phyloP scores from a whole-genome alignment of 2,113 vertebrate genomes.

The Trogon surrucura region DNA sequence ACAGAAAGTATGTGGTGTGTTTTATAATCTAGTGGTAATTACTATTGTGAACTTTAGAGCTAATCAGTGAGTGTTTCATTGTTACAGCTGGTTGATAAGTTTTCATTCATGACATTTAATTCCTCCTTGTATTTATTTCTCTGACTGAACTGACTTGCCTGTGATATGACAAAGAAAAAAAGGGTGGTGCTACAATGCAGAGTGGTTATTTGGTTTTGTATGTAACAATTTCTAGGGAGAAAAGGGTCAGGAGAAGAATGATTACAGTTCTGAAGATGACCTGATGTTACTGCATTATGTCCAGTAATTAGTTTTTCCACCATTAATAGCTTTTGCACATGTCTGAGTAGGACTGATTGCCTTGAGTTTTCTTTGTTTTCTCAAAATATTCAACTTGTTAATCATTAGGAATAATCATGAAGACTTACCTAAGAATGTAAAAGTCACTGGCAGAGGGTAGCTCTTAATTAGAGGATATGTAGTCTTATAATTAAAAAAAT shows the following conservation, averaged over 20 bases:
- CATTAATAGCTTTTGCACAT: background rate
- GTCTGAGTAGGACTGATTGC: background rate
- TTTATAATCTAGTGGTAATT: background rate
- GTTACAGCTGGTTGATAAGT: background rate
- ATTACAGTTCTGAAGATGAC: background rate
- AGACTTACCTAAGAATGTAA: background rate
- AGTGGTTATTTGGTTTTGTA: background rate
- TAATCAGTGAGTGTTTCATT: background rate
- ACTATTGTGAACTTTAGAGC: background rate
- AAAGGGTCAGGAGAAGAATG: background rate
- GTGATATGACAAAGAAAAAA: background rate
- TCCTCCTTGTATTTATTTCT: background rate
- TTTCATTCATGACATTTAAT: background rate
- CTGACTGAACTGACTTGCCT: background rate
- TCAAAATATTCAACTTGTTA: background rate
- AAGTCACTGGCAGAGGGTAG: background rate
- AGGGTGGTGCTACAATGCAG: background rate
- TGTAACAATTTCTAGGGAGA: background rate
- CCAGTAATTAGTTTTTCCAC: background rate
- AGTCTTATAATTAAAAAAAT: background rate
- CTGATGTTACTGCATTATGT: background rate
- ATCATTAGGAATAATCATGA: background rate
- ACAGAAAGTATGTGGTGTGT: background rate
- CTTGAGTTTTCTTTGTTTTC: background rate
- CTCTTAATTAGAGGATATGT: background rate